These are phyloP conservation scores for Menidia menidia DNA, from an alignment of 2,797 vertebrate genomes.

Conservation along the genomic window DNA sequence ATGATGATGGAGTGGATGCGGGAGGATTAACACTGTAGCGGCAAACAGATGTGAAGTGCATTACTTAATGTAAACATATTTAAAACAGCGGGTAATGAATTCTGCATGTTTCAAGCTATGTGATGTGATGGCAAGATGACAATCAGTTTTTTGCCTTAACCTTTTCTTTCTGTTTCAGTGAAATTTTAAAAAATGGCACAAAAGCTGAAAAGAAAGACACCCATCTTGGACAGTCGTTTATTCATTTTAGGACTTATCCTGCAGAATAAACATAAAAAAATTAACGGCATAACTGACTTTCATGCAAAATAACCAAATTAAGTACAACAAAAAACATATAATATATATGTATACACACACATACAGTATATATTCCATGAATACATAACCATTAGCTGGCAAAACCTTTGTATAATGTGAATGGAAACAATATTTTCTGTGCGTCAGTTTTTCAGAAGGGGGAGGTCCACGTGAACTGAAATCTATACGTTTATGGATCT, in stretches of 20 bases:
- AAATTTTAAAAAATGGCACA: neutral
- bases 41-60: neutral
- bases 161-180: too few relatives aligned
- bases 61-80: neutral
- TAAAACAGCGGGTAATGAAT: too few relatives aligned
- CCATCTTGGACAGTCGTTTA: neutral
- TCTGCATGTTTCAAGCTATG: neutral
- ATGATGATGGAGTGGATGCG: neutral
- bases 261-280: neutral
- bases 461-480: constrained; percentile 27
- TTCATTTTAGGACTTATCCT: neutral
- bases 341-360: too few relatives aligned
- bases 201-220: neutral
- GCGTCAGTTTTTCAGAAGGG: constrained; percentile 1
- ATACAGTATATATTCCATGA: too few relatives aligned
- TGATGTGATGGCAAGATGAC: neutral
- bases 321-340: too few relatives aligned
- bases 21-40: neutral
- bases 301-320: too few relatives aligned
- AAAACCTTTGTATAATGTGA: neutral
- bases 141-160: neutral
- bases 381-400: neutral
- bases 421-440: neutral
- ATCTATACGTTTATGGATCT: constrained; percentile 53
- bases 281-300: neutral